Evolutionary conservation across 2,888 invertebrate species (phyloP).

Genomic region (Andricus quercusramuli): DNA sequence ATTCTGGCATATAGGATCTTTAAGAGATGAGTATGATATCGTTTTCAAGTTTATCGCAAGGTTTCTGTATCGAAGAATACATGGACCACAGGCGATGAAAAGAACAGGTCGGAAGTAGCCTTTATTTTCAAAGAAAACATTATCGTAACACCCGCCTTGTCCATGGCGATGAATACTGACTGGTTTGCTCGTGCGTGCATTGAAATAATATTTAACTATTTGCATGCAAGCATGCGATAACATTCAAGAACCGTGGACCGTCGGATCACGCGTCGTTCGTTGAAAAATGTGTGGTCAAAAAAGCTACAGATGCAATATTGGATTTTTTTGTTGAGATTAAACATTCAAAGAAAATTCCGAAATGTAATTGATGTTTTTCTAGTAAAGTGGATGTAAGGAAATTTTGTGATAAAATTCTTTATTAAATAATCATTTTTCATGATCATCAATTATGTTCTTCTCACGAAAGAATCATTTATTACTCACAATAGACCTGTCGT

Average conservation of each 20-base stretch:
- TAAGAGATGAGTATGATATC: background rate
- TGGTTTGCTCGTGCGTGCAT: constrained; percentile 38
- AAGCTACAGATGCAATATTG: background rate
- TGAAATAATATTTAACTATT: constrained; percentile 41
- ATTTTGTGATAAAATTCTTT: too few species aligned
- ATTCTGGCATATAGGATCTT: background rate
- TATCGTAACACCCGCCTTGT: constrained; percentile 50
- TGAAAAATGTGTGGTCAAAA: constrained; percentile 11
- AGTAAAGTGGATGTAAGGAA: background rate
- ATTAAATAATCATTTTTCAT: background rate
- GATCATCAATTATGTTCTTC: background rate
- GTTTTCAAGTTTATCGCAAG: constrained; percentile 13
- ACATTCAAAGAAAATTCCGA: background rate
- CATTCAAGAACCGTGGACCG: constrained; percentile 25
- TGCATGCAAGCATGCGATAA: constrained; percentile 41
- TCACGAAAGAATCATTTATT: background rate
- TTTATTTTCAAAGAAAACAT: constrained; percentile 57
- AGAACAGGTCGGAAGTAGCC: constrained; percentile 47
- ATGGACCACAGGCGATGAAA: constrained; percentile 36
- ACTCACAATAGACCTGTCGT: background rate
- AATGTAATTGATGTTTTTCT: background rate
- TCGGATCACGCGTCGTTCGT: constrained; percentile 33
- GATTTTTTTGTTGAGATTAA: background rate
- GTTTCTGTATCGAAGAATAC: constrained; percentile 6
- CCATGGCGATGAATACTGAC: constrained; percentile 31